These are phyloP conservation scores for Saturnia japonica DNA, from an alignment of 2,888 invertebrate species.

Conservation along the genomic window DNA sequence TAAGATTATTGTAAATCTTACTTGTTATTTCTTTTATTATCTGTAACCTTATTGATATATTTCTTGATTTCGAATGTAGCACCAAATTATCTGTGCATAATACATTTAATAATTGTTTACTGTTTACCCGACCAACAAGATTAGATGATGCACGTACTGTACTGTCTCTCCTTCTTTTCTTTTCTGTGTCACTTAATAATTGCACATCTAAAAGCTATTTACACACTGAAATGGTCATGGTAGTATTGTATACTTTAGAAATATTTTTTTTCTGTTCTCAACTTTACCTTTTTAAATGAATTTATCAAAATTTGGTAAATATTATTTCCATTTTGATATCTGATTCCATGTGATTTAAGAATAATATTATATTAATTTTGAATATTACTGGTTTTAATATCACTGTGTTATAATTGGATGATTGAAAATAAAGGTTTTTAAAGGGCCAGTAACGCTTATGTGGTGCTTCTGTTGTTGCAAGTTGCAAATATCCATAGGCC, in stretches of 20 bases:
- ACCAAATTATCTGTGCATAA: conserved; percentile 50
- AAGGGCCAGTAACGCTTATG: no score
- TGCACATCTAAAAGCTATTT: conserved; percentile 50
- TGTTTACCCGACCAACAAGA: conserved; percentile 75
- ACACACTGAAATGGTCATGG: conserved; percentile 45
- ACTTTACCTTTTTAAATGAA: background rate
- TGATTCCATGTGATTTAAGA: no score
- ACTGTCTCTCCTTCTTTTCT: conserved; percentile 50
- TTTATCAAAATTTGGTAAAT: background rate
- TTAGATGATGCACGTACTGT: conserved; percentile 67
- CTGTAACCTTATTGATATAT: background rate
- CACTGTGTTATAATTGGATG: no score
- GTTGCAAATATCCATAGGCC: no score
- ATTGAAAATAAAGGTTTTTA: no score
- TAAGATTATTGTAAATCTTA: background rate
- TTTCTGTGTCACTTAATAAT: conserved; percentile 40
- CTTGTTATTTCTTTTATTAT: background rate
- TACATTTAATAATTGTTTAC: conserved; percentile 56
- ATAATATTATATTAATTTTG: no score
- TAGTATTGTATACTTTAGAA: background rate
- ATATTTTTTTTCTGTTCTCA: background rate
- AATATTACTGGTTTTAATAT: no score
- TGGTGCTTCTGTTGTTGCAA: no score
- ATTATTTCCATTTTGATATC: no score
- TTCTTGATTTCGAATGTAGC: conserved; percentile 9